Evolutionary conservation across 2,888 invertebrate species (phyloP), one percentile per base, ranked within the genome.

Genomic region (Fabriciana adippe): DNA sequence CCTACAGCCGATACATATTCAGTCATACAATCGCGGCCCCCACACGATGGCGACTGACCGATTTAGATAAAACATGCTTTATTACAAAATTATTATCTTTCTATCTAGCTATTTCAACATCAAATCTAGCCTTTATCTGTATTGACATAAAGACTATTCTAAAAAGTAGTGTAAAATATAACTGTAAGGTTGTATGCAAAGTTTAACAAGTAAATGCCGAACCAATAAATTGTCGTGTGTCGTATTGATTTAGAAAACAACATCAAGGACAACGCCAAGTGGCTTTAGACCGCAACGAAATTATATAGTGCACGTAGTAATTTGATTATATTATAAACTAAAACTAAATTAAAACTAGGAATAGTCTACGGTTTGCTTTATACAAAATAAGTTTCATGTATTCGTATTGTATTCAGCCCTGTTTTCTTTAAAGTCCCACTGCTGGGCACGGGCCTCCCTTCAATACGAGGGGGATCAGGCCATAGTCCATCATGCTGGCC

Each of bases 1-100:
- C 77, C 82, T 74, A 78, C 75, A 72, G 79, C 85, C 78, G 74
- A 81, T 81, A 85, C 81, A 85, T 81, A 82, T 79, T 78, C 79
- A 83, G 84, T 85, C 86, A 85, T 83, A 86, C 79, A 81, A 77
- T 80, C 73, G 35, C 35, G 78, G 85, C 87, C 86, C 87, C 85
- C 87, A 87, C 87, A 87, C 85, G 87, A 86, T 78, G 85, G 78
- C 77, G 73, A 75, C 76, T 86, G 86, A 86, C 88, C 87, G 86
- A 88, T 86, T 87, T 85, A 86, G 85, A 87, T 84, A 84, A 86
- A 85, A 83, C 82, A 79, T 75, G 75, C 76, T 75, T 76, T 77
- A 76, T 76, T 75, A 75, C 71, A 73, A 77, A 79, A 74, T 66
- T 67, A 62, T 66, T 66, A 67, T 48, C 62, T 64, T 75, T 76